These are phyloP conservation scores for Drosophila melanica DNA, from an alignment of 1,140 invertebrate species.

Conservation along the genomic window DNA sequence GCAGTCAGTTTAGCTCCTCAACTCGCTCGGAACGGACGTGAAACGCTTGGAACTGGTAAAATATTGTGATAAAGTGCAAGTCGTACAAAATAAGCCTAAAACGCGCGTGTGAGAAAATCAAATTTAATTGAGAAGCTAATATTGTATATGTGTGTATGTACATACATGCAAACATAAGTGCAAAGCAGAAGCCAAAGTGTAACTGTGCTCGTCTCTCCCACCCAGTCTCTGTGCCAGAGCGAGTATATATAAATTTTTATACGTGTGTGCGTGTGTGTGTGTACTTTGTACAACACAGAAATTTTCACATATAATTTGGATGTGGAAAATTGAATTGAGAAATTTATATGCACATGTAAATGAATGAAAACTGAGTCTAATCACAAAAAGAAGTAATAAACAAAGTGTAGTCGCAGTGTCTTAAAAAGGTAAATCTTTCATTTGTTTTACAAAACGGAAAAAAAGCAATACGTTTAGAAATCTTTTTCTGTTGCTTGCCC, in stretches of 20 bases:
- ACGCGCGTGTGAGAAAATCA: slow-evolving; percentile 70
- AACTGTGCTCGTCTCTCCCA: slow-evolving; percentile 50
- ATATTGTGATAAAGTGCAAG: slow-evolving; percentile 65
- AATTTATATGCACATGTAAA: slow-evolving; percentile 40
- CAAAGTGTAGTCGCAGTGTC: slow-evolving; percentile 32
- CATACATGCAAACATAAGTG: slow-evolving; percentile 49
- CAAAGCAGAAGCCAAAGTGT: slow-evolving; percentile 67
- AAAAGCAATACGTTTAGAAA: slow-evolving; percentile 47
- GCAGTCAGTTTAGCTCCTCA: slow-evolving; percentile 58
- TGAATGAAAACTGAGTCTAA: slow-evolving; percentile 56
- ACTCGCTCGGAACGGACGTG: slow-evolving; percentile 60
- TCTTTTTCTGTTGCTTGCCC: slow-evolving; percentile 40
- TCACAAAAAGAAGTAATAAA: slow-evolving; percentile 4
- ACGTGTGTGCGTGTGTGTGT: slow-evolving; percentile 29
- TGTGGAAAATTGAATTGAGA: slow-evolving; percentile 47
- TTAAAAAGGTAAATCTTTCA: slow-evolving; percentile 61
- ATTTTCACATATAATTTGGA: slow-evolving; percentile 49
- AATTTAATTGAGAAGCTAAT: slow-evolving; percentile 72
- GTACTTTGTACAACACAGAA: slow-evolving; percentile 47
- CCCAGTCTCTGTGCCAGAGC: slow-evolving; percentile 34
- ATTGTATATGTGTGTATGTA: slow-evolving; percentile 45
- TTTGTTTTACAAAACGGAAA: slow-evolving; percentile 32
- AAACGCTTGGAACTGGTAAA: slow-evolving; percentile 34
- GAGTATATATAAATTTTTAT: slow-evolving; percentile 26
- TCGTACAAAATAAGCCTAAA: slow-evolving; percentile 63